Percentiles rank a stretch among this genome's conserved stretches.
These are phyloP conservation scores for Adelges cooleyi DNA, from an alignment of 1,140 invertebrate genomes.

Conservation along the genomic window DNA sequence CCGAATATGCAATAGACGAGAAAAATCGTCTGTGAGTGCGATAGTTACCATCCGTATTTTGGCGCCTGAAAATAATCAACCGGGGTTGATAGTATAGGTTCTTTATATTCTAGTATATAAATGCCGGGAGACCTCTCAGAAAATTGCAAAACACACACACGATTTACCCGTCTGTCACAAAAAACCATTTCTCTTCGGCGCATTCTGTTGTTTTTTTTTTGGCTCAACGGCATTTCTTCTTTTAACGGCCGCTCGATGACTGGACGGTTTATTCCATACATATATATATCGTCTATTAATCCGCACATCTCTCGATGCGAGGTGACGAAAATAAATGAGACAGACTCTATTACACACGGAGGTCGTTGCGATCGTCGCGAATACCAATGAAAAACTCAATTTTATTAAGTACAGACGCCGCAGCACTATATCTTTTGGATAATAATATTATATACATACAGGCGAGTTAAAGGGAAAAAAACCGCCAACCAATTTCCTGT, in stretches of 20 bases:
- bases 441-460: not conserved
- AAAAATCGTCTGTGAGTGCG: too few species aligned
- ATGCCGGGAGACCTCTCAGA: slow-evolving; percentile 6
- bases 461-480: not conserved
- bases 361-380: not conserved
- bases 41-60: too few species aligned
- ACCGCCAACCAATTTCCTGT: slow-evolving; percentile 6
- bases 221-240: not conserved
- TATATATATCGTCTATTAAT: not conserved
- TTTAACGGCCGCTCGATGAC: slow-evolving; percentile 24
- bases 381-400: slow-evolving; percentile 22
- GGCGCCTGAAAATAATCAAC: too few species aligned
- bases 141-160: slow-evolving; percentile 25
- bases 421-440: too few species aligned
- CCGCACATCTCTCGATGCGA: too few species aligned
- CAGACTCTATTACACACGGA: not conserved
- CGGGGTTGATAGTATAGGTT: too few species aligned
- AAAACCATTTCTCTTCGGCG: slow-evolving; percentile 25
- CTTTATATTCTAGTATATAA: too few species aligned
- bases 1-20: too few species aligned
- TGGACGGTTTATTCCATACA: not conserved
- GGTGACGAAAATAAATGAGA: slow-evolving; percentile 27
- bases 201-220: not conserved
- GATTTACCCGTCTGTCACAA: slow-evolving; percentile 26
- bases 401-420: not conserved